phyloP scores from a whole-genome alignment of 2,113 vertebrate genomes.

The Saccopteryx leptura region DNA sequence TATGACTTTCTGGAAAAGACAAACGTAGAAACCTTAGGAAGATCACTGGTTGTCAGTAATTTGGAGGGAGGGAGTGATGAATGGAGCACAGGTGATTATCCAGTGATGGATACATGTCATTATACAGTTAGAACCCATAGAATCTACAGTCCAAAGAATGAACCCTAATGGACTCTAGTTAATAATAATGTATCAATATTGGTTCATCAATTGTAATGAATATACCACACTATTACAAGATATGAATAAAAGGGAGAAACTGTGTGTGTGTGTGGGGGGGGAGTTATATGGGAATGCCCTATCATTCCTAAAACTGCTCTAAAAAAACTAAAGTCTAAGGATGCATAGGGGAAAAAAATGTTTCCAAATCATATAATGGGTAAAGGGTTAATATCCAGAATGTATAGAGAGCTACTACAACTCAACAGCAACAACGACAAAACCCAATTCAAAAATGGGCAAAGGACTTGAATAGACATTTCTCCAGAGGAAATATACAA shows the following conservation, averaged over 20 bases:
- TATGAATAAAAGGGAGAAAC: background rate
- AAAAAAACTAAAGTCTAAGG: background rate
- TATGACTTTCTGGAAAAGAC: background rate
- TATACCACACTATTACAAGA: background rate
- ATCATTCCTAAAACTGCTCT: conserved; percentile 13
- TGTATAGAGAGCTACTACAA: too few relatives aligned
- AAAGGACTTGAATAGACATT: too few relatives aligned
- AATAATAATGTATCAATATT: background rate
- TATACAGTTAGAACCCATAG: background rate
- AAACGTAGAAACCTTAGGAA: background rate
- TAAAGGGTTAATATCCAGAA: too few relatives aligned
- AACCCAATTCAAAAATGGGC: background rate
- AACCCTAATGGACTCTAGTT: background rate
- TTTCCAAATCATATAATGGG: background rate
- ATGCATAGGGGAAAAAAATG: background rate
- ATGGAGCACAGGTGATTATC: background rate
- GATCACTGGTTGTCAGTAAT: background rate
- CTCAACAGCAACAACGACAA: background rate
- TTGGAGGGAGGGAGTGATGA: background rate
- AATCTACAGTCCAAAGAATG: background rate
- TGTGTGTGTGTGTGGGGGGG: background rate
- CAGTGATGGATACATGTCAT: background rate
- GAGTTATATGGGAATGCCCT: background rate
- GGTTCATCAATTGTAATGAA: background rate
- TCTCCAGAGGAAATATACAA: too few relatives aligned